phyloP scores from a whole-genome alignment of 2,113 vertebrate genomes.

The Saccopteryx leptura region DNA sequence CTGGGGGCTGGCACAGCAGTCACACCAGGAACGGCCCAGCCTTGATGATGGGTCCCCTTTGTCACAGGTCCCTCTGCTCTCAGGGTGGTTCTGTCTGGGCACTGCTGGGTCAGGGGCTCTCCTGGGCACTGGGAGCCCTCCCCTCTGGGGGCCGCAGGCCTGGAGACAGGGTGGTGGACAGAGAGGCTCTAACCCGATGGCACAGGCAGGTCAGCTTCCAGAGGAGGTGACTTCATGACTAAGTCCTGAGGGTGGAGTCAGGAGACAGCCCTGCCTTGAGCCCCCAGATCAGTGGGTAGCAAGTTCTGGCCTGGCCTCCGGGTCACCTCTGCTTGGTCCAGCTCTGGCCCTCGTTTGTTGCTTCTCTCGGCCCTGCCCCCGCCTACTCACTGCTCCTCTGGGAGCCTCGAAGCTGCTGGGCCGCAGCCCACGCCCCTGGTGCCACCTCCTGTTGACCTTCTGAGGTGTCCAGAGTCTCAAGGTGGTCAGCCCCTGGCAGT shows the following conservation, averaged over 20 bases:
- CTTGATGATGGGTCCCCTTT: neutral
- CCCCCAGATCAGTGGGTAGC: neutral
- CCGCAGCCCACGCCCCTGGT: neutral
- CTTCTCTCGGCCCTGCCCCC: neutral
- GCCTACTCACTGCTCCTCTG: neutral
- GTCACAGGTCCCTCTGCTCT: accelerated
- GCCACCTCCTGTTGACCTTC: neutral
- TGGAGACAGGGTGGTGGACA: neutral
- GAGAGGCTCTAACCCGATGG: neutral
- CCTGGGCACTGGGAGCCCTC: neutral
- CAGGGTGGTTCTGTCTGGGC: accelerated
- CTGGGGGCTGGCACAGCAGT: neutral
- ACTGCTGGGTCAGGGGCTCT: neutral
- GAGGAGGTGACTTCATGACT: neutral
- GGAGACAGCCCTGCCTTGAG: neutral
- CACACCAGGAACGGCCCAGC: neutral
- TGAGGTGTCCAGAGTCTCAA: neutral
- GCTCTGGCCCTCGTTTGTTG: accelerated
- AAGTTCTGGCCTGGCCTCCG: neutral
- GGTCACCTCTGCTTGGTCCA: neutral
- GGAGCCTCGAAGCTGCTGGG: neutral
- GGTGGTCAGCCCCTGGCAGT: neutral
- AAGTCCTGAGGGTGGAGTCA: neutral
- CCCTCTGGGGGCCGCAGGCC: neutral
- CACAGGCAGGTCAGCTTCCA: neutral